Evolutionary conservation across 2,888 invertebrate species (phyloP).

Genomic region (Archaeoteleia sp.): DNA sequence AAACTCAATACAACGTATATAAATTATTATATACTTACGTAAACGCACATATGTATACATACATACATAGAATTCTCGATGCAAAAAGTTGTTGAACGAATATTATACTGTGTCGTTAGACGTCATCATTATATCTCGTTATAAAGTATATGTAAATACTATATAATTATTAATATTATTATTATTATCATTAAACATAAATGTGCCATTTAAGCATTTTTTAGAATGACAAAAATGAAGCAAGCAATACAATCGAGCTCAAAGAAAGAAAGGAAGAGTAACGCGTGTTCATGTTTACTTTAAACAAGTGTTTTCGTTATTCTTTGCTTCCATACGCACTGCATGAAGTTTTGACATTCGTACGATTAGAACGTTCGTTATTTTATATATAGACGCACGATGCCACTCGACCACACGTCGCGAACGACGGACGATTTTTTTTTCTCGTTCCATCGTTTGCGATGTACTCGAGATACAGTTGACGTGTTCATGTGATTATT

Average conservation of each 20-base stretch:
- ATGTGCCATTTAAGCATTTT: conserved; percentile 50
- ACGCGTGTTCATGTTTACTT: conserved; percentile 17
- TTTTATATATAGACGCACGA: conserved; percentile 13
- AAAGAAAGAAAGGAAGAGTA: conserved; percentile 25
- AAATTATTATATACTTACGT: conserved; percentile 52
- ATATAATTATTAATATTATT: conserved; percentile 33
- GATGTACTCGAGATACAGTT: conserved; percentile 9
- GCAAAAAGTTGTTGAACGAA: conserved; percentile 45
- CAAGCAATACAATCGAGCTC: conserved; percentile 43
- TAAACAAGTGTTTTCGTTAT: conserved; percentile 41
- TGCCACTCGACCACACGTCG: conserved; percentile 9
- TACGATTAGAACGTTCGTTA: conserved; percentile 11
- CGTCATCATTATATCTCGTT: conserved; percentile 52
- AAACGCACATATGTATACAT: conserved; percentile 49
- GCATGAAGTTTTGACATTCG: conserved; percentile 22
- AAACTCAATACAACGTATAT: conserved; percentile 46
- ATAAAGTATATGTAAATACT: conserved; percentile 51
- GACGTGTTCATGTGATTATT: neutral
- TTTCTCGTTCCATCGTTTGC: conserved; percentile 28
- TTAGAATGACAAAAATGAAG: conserved; percentile 24
- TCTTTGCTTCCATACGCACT: conserved; percentile 20
- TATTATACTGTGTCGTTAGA: conserved; percentile 50
- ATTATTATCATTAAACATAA: conserved; percentile 31
- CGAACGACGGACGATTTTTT: conserved; percentile 16
- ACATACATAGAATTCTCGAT: conserved; percentile 49